phyloP scores from a whole-genome alignment of 1,140 invertebrate genomes.

The Planococcus citri region DNA sequence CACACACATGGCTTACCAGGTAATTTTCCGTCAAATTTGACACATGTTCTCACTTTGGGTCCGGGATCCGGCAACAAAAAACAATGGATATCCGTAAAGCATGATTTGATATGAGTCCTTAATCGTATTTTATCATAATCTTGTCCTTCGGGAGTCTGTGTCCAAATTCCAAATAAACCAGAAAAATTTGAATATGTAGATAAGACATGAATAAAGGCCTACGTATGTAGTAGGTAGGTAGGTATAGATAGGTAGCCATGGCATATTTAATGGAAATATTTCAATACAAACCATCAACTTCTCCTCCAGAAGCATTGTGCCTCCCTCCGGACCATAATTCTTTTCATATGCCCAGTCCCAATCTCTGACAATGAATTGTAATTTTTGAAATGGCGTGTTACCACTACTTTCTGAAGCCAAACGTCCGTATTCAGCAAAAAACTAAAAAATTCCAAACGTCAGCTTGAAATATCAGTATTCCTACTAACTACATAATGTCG shows the following conservation, averaged over 20 bases:
- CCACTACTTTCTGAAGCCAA: slow-evolving; percentile 83
- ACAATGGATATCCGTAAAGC: slow-evolving; percentile 90
- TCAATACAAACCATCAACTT: slow-evolving; percentile 54
- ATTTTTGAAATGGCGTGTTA: slow-evolving; percentile 81
- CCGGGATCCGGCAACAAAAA: slow-evolving; percentile 98
- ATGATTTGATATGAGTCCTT: slow-evolving; percentile 82
- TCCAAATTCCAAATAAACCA: no score
- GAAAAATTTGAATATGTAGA: no score
- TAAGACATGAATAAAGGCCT: no score
- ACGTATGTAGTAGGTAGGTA: no score
- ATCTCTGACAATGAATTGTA: slow-evolving; percentile 92
- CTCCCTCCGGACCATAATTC: slow-evolving; percentile 79
- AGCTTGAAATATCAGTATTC: no score
- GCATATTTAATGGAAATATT: no score
- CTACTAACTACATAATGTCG: no score
- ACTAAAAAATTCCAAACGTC: slow-evolving; percentile 39
- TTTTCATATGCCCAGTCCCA: slow-evolving; percentile 99
- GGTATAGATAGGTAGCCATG: no score
- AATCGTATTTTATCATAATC: slow-evolving; percentile 89
- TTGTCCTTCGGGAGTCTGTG: slow-evolving; percentile 68
- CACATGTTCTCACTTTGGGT: slow-evolving; percentile 91
- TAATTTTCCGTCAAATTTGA: slow-evolving; percentile 85
- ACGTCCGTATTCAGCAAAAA: slow-evolving; percentile 95
- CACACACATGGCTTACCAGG: slow-evolving; percentile 41
- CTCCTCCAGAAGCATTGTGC: slow-evolving; percentile 69